Base-by-base conservation (phyloP, 2,113 vertebrate genomes). In the Perca schrenkii region DNA sequence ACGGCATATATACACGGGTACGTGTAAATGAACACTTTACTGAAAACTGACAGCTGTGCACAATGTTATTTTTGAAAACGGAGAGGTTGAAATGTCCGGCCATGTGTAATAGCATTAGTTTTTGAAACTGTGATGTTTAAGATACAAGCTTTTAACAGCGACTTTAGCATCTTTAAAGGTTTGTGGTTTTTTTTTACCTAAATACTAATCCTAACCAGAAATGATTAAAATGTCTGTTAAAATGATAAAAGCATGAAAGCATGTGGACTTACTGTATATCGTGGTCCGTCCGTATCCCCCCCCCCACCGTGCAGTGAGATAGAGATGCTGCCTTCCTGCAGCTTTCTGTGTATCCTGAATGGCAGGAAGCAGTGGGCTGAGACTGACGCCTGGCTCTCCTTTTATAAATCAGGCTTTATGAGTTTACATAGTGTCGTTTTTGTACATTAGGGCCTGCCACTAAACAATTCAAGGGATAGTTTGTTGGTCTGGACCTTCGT, bases 391-490 rank as follows among this genome's bases (percentile, higher is more conserved):
- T 74, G 65, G 46, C 56, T 65, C 72, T 83, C 77, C 47, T 71
- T 31, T 77, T 77, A 90, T 88, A 88, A 91, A 87, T 89, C 74
- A 73, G 72, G 54, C 88, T 89, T 88, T 82, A 88, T 88, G 88
- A 80, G 85, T 86, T 86, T 78, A 87, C 86, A 83, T 87, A 83
- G 88, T 83, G 88, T 77, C 50, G 60, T 90, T 91, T 90, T 91
- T 91, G 86, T 91, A 86, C 81, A 53, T 83, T 64, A 61, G 64
- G 53, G 57, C 72, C 81, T 22, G 78, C 79, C 74, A 80, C 77
- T 87, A 66, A 91, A 93, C 93, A 92, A 91, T 90, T 94, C 88
- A 91, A 91, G 90, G 88, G 82, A 47, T 71, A 84, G 84, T 91
- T 87, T 92, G 88, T 93, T 89, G 87, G 82, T 66, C 69, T 62